phyloP scores from a whole-genome alignment of 2,888 invertebrate species.

The Epistrophe grossulariae region DNA sequence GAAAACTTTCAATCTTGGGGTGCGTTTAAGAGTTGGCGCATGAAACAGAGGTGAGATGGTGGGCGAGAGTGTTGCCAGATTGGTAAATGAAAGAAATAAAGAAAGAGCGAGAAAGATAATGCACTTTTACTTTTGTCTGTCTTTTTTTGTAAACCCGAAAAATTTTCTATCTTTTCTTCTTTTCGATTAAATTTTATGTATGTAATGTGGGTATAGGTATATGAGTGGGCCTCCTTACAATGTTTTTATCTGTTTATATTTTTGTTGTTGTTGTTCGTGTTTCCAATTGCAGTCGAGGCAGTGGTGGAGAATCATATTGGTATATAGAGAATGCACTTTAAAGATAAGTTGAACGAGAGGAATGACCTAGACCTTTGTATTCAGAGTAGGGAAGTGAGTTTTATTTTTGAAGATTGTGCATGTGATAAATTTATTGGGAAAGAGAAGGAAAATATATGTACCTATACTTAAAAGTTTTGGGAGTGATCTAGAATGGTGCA shows the following conservation, averaged over 20 bases:
- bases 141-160: constrained; percentile 50
- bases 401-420: constrained; percentile 27
- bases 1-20: constrained; percentile 73
- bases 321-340: constrained; percentile 25
- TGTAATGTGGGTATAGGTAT: no score
- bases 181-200: not conserved
- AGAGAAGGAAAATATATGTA: constrained; percentile 4
- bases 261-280: constrained; percentile 4
- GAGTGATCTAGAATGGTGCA: constrained; percentile 13
- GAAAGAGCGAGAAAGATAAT: constrained; percentile 51
- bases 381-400: constrained; percentile 37
- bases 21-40: constrained; percentile 44
- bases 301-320: not conserved
- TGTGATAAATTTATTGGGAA: constrained; percentile 16
- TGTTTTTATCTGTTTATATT: constrained; percentile 31
- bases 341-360: constrained; percentile 35
- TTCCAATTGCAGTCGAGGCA: constrained; percentile 5
- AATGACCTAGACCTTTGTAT: constrained; percentile 58
- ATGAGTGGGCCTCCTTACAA: not conserved
- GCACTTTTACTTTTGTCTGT: constrained; percentile 68
- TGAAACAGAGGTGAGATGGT: constrained; percentile 46
- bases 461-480: not conserved
- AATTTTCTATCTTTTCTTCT: constrained; percentile 39
- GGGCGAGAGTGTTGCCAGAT: constrained; percentile 68
- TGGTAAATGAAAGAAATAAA: constrained; percentile 34